phyloP scores from a whole-genome alignment of 2,113 vertebrate species.

The Xiphophorus couchianus region DNA sequence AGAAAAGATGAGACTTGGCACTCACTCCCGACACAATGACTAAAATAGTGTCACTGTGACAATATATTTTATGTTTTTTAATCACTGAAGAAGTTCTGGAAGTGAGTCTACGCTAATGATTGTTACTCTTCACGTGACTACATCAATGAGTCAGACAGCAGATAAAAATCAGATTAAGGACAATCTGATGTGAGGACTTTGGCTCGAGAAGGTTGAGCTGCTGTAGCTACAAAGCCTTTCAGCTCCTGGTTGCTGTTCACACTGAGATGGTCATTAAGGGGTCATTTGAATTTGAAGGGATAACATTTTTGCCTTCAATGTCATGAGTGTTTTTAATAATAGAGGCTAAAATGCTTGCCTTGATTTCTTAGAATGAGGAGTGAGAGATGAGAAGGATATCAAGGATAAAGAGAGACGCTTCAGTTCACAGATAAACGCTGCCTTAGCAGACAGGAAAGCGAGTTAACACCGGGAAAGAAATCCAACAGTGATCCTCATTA shows the following conservation, averaged over 20 bases:
- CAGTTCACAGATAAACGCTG: neutral
- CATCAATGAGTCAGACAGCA: conserved; percentile 56
- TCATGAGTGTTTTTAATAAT: neutral
- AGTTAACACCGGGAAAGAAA: conserved; percentile 12
- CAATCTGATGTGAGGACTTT: conserved; percentile 63
- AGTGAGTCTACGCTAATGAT: neutral
- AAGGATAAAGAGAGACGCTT: neutral
- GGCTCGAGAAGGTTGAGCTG: conserved; percentile 47
- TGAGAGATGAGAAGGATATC: neutral
- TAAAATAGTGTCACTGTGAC: neutral
- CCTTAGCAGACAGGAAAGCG: conserved; percentile 11
- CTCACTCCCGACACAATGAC: neutral
- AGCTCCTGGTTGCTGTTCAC: conserved; percentile 19
- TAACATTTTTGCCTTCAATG: neutral
- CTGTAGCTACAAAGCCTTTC: conserved; percentile 35
- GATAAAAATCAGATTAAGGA: conserved; percentile 73
- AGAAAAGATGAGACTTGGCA: neutral
- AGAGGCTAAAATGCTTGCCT: neutral
- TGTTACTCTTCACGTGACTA: conserved; percentile 55
- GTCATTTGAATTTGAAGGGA: conserved; percentile 2
- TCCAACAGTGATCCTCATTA: conserved; percentile 31
- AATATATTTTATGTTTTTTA: neutral
- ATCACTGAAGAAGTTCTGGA: neutral
- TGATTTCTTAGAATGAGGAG: conserved; percentile 7
- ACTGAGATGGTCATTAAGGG: neutral